Base-by-base conservation (phyloP, 1,140 invertebrate species). In the Monochamus saltuarius region DNA sequence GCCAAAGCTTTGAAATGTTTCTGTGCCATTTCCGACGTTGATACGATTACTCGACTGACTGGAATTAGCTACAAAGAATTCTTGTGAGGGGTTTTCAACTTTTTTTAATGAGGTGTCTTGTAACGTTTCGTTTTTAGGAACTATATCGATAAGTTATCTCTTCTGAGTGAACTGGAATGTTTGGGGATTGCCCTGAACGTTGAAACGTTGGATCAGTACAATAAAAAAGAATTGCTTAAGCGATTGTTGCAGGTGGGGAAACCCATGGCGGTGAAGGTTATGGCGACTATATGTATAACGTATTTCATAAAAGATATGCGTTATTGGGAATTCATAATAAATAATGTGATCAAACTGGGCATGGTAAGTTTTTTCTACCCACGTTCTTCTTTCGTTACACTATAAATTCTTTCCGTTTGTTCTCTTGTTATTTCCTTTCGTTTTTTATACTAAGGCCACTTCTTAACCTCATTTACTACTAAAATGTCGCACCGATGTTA, bases 1-100 rank as follows among this genome's bases (percentile, higher is more conserved):
- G 69, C 65, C 2, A 67, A 61, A 7, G 69, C 70, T 42, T 58
- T 73, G 29, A 70, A 66, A 45, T 71, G 70, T 52, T 69, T 73
- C 42, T 65, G 63, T 29, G 67, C 54, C 22, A 68, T 73, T 38
- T 62, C 60, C 2, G 65, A 67, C 47, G 43, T 46, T 9, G 49
- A 62, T 16, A 65, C 65, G 14, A 55, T 72, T 17, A 55, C 58
- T n/a, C 22, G 52, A 13, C 43, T 61, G 45, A 69, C 55, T 9
- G 54, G 61, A 4, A 37, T 57, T n/a, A 55, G 46, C 22, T 64
- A 68, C 39, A 40, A 64, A 4, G 51, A 66, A 14, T 67, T 71
- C 17, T 38, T 61, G 73, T 74, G 61, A 69, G 61, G 64, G 3
- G 14, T 40, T 14, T 40, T n/a, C 4, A 40, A 38, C 37, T 9